A percentile compares a stretch with the other conserved stretches of the same genome.
Conservation (phyloP, 2,113 vertebrate genomes). For the Halichoerus grypus region DNA sequence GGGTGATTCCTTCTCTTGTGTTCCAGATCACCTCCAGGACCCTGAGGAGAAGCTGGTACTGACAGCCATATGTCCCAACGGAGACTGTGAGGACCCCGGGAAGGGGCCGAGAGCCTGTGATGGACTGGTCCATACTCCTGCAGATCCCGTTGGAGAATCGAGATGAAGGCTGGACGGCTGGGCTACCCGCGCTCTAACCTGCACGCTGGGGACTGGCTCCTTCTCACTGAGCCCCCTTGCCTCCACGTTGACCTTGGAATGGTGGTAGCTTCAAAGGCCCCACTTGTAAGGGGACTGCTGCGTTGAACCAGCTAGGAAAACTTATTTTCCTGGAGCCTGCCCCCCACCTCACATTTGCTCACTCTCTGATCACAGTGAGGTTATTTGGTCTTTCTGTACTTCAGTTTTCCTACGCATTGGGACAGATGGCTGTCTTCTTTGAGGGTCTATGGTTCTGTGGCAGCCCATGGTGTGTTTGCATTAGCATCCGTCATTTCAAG, state of each 20-base stretch:
- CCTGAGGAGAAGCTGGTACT: constrained; percentile 84
- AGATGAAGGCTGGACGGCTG: constrained; percentile 1
- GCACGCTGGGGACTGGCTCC: not conserved
- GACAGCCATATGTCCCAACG: constrained; percentile 79
- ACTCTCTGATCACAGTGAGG: not conserved
- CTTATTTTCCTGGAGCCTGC: not conserved
- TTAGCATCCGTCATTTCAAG: not conserved
- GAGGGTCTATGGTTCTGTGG: not conserved
- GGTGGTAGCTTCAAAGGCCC: not conserved
- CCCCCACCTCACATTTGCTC: not conserved
- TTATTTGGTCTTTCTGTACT: not conserved
- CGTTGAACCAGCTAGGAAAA: not conserved
- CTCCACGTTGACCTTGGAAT: not conserved
- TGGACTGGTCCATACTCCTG: not conserved
- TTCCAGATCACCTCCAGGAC: constrained; percentile 76
- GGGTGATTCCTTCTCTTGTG: constrained; percentile 35
- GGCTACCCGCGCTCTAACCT: not conserved
- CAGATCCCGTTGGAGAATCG: not conserved
- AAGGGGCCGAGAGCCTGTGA: not conserved
- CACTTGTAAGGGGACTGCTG: not conserved
- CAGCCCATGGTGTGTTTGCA: not conserved
- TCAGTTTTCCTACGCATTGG: constrained; percentile 40
- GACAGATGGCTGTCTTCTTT: not conserved
- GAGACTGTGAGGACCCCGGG: constrained; percentile 79
- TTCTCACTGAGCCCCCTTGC: not conserved